Evolutionary conservation across 1,140 invertebrate genomes (phyloP), one percentile per base, ranked within the genome.

Genomic region (Neodiprion lecontei): DNA sequence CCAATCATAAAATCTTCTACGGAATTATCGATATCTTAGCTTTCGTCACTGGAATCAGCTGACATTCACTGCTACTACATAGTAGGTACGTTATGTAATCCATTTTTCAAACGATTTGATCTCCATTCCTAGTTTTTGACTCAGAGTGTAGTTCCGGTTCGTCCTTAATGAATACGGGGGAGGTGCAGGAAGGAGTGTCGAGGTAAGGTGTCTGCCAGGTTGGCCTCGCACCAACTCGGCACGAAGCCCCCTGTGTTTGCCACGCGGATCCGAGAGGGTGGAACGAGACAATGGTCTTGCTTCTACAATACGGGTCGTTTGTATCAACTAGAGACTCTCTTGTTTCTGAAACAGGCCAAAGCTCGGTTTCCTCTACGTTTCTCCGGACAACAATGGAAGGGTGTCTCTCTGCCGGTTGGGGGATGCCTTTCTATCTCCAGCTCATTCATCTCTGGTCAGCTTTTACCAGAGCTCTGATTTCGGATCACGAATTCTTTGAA

Each of bases 221-320:
- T 61, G n/a, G 11, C 53, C 53, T 61, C 53, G 53, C n/a, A 17
- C 53, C 53, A 61, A 61, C 53, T 17, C n/a, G 53, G 53, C 53
- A 61, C 53, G 53, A 61, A 61, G 53, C 9, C n/a, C 9, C 11
- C 11, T 14, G 53, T 12, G 53, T 61, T 61, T 61, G 53, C 53
- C 53, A 14, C 28, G 53, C 11, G 53, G 53, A 17, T 7, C n/a
- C n/a, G 53, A 17, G 53, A 61, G 11, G 53, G 53, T 12, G 53
- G n/a, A 12, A 61, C n/a, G 3, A 61, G 53, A 61, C 53, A 61
- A 61, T 61, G 53, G 53, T 61, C 53, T 61, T 61, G 53, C n/a
- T 61, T 61, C 53, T 61, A 61, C 53, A 61, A 61, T 61, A 61
- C 53, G 7, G 53, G 53, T 61, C 53, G 53, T 61, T 61, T 61